phyloP scores from a whole-genome alignment of 2,797 vertebrate genomes.

The Halcyon badia region DNA sequence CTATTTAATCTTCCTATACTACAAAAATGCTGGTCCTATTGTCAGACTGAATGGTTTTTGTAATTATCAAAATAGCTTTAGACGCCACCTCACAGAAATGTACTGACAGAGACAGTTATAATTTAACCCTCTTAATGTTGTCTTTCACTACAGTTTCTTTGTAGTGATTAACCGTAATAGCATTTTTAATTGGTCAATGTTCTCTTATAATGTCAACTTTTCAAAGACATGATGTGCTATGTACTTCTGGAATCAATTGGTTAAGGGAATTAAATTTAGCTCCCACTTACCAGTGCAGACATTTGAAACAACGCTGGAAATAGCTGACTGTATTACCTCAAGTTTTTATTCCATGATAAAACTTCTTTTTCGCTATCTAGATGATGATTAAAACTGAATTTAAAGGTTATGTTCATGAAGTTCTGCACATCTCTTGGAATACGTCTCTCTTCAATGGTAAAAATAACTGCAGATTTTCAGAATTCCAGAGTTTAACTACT shows the following conservation, averaged over 20 bases:
- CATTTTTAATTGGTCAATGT: not conserved
- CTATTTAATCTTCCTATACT: not conserved
- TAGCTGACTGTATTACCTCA: not conserved
- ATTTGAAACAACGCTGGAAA: not conserved
- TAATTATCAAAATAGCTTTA: not conserved
- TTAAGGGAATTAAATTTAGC: constrained; percentile 6
- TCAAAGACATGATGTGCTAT: not conserved
- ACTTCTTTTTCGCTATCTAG: not conserved
- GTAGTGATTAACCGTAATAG: not conserved
- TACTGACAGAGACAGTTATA: not conserved
- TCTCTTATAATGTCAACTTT: not conserved
- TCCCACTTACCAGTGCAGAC: not conserved
- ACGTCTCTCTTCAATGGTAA: not conserved
- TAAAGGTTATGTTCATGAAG: not conserved
- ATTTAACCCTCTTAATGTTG: constrained; percentile 5
- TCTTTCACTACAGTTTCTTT: not conserved
- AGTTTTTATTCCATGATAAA: constrained; percentile 17
- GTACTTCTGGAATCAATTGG: not conserved
- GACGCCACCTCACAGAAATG: not conserved
- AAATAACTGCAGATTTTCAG: constrained; percentile 10
- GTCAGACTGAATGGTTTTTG: not conserved
- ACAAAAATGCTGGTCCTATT: not conserved
- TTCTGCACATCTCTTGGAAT: not conserved
- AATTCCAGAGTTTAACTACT: not conserved
- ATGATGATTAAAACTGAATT: constrained; percentile 29